phyloP scores from a whole-genome alignment of 2,888 invertebrate genomes.

The Agriopis aurantiaria region DNA sequence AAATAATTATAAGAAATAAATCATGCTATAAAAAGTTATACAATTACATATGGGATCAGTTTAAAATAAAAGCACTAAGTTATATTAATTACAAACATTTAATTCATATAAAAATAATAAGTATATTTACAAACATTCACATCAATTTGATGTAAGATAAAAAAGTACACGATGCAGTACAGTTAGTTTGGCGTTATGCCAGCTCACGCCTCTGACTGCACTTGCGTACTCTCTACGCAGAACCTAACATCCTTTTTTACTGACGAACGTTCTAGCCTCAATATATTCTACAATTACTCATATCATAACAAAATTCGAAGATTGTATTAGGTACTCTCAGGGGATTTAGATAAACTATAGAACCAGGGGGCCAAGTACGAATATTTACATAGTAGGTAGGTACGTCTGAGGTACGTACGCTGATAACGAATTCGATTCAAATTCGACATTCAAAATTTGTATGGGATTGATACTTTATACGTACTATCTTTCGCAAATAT shows the following conservation, averaged over 20 bases:
- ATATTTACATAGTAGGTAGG: background rate
- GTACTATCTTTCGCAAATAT: background rate
- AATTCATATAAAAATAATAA: slow-evolving; percentile 77
- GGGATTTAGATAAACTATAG: background rate
- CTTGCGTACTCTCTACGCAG: slow-evolving; percentile 41
- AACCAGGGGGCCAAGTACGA: background rate
- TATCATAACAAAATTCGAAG: background rate
- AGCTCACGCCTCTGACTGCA: slow-evolving; percentile 52
- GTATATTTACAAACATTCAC: slow-evolving; percentile 82
- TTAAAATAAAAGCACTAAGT: slow-evolving; percentile 4
- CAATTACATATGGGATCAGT: too few species aligned
- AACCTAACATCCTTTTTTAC: slow-evolving; percentile 16
- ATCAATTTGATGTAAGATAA: slow-evolving; percentile 84
- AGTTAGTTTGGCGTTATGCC: slow-evolving; percentile 63
- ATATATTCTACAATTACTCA: background rate
- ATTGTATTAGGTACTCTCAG: background rate
- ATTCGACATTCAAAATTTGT: background rate
- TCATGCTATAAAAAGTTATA: too few species aligned
- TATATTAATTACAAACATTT: slow-evolving; percentile 69
- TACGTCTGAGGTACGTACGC: background rate
- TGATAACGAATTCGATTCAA: background rate
- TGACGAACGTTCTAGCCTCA: slow-evolving; percentile 10
- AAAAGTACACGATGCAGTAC: slow-evolving; percentile 62
- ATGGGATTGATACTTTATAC: background rate
- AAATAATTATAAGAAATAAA: too few species aligned